Base-by-base conservation (phyloP, 1,140 invertebrate genomes). In the Pemphigus obesinymphae region DNA sequence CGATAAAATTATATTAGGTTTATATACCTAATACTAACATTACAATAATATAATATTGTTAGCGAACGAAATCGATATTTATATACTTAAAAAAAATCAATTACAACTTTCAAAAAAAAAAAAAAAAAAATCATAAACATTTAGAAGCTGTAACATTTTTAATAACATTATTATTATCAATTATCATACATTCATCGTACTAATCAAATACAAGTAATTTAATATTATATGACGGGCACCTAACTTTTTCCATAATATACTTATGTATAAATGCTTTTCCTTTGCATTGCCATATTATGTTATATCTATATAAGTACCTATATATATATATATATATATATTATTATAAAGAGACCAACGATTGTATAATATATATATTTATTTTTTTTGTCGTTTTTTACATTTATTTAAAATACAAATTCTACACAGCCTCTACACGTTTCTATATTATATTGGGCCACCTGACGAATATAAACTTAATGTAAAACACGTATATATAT, bases 61-160 rank as follows among this genome's bases (percentile, higher is more conserved):
- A 78, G 75, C 75, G 34, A 78, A 80, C 23, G 23, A 61, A 80
- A 80, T 61, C n/a, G 34, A 76, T 76, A 26, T 53, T 70, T 40
- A 29, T 34, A 31, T 20, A 72, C 26, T 72, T 45, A 70, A 72
- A 48, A 78, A 80, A 61, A 80, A 17, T 26, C n/a, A 80, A 76
- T 37, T 55, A 55, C 17, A 55, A 37, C n/a, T 55, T 55, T 37
- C 8, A 8, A 8, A 40, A 15, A 15, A 53, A 75, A 55, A 61
- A 23, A 78, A 40, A 78, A 40, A 58, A 78, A 61, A 78, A 55
- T 48, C 70, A 20, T 48, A 72, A 72, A 58, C 50, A 58, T 80
- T 80, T 80, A 80, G 75, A 80, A 80, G 75, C 75, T 80, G 61
- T 80, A 80, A 80, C 75, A 61, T 80, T 43, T 61, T 80, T 20